These are phyloP conservation scores for Anomalospiza imberbis DNA, from an alignment of 2,797 vertebrate species.

Conservation along the genomic window DNA sequence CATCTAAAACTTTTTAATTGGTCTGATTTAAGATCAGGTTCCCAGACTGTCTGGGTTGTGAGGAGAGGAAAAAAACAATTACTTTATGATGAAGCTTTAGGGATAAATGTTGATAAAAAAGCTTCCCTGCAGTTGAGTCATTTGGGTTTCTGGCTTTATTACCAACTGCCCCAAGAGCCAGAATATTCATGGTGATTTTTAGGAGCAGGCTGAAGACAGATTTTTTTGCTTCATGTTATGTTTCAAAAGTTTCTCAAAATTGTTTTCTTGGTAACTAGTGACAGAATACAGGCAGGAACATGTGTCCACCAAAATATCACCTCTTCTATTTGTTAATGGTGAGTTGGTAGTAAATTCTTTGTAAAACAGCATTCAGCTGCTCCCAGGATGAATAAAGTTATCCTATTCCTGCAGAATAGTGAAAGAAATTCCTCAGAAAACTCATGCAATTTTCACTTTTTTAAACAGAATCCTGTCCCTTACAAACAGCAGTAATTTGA, in stretches of 20 bases:
- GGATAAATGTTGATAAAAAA: slow-evolving; percentile 60
- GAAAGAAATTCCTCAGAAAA: not conserved
- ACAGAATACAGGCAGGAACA: not conserved
- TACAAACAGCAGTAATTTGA: not conserved
- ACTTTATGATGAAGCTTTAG: slow-evolving; percentile 42
- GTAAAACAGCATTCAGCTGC: not conserved
- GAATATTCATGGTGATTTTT: slow-evolving; percentile 14
- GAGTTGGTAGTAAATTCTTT: not conserved
- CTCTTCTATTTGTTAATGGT: not conserved
- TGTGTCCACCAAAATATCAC: not conserved
- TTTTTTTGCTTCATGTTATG: not conserved
- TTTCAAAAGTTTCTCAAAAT: not conserved
- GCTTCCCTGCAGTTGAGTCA: slow-evolving; percentile 45
- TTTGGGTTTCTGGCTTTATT: slow-evolving; percentile 62
- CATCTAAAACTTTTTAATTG: slow-evolving; percentile 25
- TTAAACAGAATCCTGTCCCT: not conserved
- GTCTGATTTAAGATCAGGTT: slow-evolving; percentile 49
- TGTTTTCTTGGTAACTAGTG: not conserved
- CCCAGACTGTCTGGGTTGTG: not conserved
- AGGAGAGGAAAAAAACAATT: slow-evolving; percentile 32
- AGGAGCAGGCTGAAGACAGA: slow-evolving; percentile 35
- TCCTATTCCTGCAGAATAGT: not conserved
- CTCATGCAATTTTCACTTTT: not conserved
- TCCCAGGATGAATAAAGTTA: not conserved
- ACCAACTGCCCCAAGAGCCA: slow-evolving; percentile 32